Conservation (phyloP, 2,888 invertebrate species). For the Ectemnius continuus region DNA sequence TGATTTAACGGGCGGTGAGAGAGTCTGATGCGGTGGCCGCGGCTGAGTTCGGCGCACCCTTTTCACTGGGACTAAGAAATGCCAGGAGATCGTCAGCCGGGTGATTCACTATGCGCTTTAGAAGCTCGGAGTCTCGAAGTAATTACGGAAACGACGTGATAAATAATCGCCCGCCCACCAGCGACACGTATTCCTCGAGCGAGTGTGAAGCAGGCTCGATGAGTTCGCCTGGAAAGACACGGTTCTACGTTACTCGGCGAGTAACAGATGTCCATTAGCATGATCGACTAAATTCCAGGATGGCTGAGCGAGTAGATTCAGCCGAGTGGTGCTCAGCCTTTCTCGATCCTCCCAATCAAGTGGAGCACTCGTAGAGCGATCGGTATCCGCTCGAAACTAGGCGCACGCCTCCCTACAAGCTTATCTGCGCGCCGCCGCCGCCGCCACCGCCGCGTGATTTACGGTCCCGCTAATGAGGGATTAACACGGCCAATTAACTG, state of each 20-base stretch:
- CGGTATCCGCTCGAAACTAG: no score
- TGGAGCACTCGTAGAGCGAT: no score
- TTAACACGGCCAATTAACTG: conserved; percentile 52
- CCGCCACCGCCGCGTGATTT: conserved; percentile 23
- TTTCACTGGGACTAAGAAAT: conserved; percentile 22
- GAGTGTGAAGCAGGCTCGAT: conserved; percentile 42
- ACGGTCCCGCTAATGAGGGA: conserved; percentile 34
- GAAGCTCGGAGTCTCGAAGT: conserved; percentile 51
- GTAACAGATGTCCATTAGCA: not conserved
- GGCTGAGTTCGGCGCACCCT: not conserved
- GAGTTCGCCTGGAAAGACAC: conserved; percentile 23
- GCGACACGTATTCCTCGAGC: conserved; percentile 36
- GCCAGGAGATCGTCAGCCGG: conserved; percentile 3
- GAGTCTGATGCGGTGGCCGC: no score
- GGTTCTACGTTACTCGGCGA: not conserved
- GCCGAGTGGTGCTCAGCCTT: no score
- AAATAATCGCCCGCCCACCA: conserved; percentile 61
- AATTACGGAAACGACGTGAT: conserved; percentile 61
- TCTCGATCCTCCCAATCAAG: no score
- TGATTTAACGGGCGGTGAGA: conserved; percentile 67
- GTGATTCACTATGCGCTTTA: conserved; percentile 51
- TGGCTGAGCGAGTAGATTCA: not conserved
- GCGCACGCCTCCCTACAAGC: not conserved
- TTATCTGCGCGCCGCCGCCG: not conserved
- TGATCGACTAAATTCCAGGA: no score